Conservation (phyloP, 1,140 invertebrate species). For the Magallana angulata region DNA sequence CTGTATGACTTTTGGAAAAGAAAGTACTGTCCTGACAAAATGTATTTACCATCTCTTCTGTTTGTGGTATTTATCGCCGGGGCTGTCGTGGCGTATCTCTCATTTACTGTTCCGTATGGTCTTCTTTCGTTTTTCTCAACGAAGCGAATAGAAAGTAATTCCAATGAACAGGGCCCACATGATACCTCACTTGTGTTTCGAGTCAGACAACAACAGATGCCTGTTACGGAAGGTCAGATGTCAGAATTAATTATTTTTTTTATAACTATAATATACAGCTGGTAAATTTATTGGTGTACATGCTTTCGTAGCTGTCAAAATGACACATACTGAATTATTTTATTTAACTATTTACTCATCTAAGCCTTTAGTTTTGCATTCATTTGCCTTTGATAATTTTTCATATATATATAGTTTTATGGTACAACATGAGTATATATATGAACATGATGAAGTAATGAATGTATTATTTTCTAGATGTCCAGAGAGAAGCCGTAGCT, state of each 20-base stretch:
- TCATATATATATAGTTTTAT: not conserved
- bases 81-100: constrained; percentile 62
- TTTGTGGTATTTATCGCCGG: constrained; percentile 61
- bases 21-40: constrained; percentile 45
- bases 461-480: constrained; percentile 63
- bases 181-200: constrained; percentile 66
- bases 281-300: too few relatives aligned
- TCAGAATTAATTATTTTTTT: too few relatives aligned
- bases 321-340: not conserved
- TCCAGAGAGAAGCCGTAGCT: constrained; percentile 87
- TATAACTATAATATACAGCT: too few relatives aligned
- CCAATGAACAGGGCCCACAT: constrained; percentile 41
- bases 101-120: constrained; percentile 54
- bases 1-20: constrained; percentile 29
- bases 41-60: constrained; percentile 56
- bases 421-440: not conserved
- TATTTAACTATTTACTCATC: not conserved
- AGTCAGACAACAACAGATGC: constrained; percentile 58
- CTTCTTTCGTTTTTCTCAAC: constrained; percentile 56
- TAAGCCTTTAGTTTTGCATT: too few relatives aligned
- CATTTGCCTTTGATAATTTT: not conserved
- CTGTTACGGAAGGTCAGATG: constrained; percentile 57
- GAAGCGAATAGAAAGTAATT: constrained; percentile 18
- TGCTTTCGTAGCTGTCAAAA: too few relatives aligned
- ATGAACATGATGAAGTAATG: too few relatives aligned